Base-by-base conservation (phyloP, 2,888 invertebrate genomes). In the Archips crataeganus region DNA sequence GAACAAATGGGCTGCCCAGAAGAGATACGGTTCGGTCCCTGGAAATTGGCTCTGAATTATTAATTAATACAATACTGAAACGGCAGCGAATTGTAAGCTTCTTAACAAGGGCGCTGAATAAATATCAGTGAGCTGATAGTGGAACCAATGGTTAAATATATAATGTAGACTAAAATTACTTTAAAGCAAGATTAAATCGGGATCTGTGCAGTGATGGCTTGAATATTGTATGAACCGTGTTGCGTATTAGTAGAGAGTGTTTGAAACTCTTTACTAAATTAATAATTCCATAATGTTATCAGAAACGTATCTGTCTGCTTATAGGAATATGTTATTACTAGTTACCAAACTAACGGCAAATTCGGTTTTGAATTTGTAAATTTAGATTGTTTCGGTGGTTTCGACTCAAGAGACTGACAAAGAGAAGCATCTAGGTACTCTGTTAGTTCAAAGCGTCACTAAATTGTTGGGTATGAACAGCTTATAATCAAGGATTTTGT, bases 61-160 rank as follows among this genome's bases (percentile, higher is more conserved):
- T 91, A 78, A 78, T 78, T 77, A 93, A 91, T 89, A 89, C 87
- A 88, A 88, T 90, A 88, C 85, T 85, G 89, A 89, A 84, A 88
- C 85, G 83, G 82, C 82, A 86, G 91, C 87, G 80, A 89, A 91
- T 89, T 87, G 87, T 94, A 93, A 94, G 93, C 93, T 91, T 82
- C 92, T 93, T 92, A 92, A 84, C 81, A 82, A 84, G 85, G 87
- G 83, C 86, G 83, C 92, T 93, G 92, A 91, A 91, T 93, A 90
- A 90, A 90, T 89, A 87, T 87, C 81, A 80, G 79, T 82, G 80
- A 82, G 78, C 79, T 78, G 86, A 89, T 89, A 88, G 85, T 87
- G 81, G 74, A 68, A 75, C 77, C 70, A 23, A 65, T 74, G 69
- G 23, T 65, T 65, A 64, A 57, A 74, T 69, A 51, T 65, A 71